phyloP scores from a whole-genome alignment of 2,113 vertebrate genomes.

The Pantherophis guttatus region DNA sequence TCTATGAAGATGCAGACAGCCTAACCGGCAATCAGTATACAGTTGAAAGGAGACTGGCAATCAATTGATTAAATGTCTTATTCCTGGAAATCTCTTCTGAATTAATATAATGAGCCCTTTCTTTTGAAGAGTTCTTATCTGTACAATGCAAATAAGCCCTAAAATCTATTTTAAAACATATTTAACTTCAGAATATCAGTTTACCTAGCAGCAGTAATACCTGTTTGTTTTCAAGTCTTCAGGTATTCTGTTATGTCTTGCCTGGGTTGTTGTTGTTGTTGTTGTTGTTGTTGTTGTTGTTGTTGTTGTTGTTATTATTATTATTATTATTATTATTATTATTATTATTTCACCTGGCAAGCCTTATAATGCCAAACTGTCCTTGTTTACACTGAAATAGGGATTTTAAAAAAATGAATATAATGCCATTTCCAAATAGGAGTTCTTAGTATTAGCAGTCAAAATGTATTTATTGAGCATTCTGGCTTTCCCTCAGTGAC shows the following conservation, averaged over 20 bases:
- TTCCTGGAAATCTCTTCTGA: neutral
- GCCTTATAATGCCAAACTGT: neutral
- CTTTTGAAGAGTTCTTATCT: conserved; percentile 4
- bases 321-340: neutral
- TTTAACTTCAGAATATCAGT: conserved; percentile 18
- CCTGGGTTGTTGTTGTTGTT: neutral
- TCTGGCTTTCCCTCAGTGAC: neutral
- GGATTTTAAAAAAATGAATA: neutral
- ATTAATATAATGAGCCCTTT: conserved; percentile 6
- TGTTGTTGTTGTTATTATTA: conserved; percentile 21
- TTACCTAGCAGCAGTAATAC: conserved; percentile 22
- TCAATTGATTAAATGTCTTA: neutral
- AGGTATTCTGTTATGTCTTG: neutral
- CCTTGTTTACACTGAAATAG: neutral
- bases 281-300: too few species aligned
- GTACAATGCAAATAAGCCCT: conserved; percentile 22
- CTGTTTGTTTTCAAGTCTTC: neutral
- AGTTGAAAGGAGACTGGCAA: neutral
- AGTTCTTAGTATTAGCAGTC: neutral
- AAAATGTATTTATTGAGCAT: neutral
- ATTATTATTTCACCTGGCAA: conserved; percentile 25
- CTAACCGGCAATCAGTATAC: neutral
- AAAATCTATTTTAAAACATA: conserved; percentile 22
- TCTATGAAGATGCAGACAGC: neutral
- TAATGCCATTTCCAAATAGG: neutral